Percentiles rank a stretch among this genome's conserved stretches.
phyloP scores from a whole-genome alignment of 2,888 invertebrate genomes.

The Sarcophaga rosellei region DNA sequence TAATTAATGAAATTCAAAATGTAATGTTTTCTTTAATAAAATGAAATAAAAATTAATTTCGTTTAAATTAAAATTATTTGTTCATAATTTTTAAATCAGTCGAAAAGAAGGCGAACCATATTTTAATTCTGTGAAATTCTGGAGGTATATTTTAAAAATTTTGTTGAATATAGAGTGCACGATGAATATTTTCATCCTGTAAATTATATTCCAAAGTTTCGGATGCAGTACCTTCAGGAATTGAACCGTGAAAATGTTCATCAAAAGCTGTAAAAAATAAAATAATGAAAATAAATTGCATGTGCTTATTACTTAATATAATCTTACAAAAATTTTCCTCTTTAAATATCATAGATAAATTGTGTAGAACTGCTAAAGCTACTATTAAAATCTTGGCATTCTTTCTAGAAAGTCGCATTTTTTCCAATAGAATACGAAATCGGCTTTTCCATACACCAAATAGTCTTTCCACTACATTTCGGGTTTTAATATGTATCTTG shows the following conservation, averaged over 20 bases:
- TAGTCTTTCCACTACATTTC: slow-evolving; percentile 31
- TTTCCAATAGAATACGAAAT: slow-evolving; percentile 16
- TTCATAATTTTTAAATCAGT: slow-evolving; percentile 7
- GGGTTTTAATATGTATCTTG: slow-evolving; percentile 7
- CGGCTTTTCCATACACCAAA: slow-evolving; percentile 21
- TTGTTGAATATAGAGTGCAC: slow-evolving; percentile 9
- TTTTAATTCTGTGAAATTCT: background rate
- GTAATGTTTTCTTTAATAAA: background rate
- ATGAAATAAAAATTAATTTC: background rate
- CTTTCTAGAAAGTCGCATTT: slow-evolving; percentile 7
- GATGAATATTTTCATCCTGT: background rate
- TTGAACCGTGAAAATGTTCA: slow-evolving; percentile 4
- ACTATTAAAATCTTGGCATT: slow-evolving; percentile 25
- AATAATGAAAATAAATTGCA: background rate
- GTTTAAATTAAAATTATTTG: background rate
- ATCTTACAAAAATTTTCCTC: no score
- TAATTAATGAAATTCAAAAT: slow-evolving; percentile 9
- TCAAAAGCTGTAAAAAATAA: background rate
- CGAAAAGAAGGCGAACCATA: slow-evolving; percentile 7
- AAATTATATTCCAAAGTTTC: background rate
- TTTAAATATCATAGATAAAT: background rate
- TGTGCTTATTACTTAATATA: no score
- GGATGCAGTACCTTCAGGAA: slow-evolving; percentile 1
- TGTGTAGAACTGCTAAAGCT: slow-evolving; percentile 26
- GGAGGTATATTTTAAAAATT: slow-evolving; percentile 4